These are phyloP conservation scores for Melanerpes formicivorus DNA, from an alignment of 2,113 vertebrate species.

Conservation along the genomic window DNA sequence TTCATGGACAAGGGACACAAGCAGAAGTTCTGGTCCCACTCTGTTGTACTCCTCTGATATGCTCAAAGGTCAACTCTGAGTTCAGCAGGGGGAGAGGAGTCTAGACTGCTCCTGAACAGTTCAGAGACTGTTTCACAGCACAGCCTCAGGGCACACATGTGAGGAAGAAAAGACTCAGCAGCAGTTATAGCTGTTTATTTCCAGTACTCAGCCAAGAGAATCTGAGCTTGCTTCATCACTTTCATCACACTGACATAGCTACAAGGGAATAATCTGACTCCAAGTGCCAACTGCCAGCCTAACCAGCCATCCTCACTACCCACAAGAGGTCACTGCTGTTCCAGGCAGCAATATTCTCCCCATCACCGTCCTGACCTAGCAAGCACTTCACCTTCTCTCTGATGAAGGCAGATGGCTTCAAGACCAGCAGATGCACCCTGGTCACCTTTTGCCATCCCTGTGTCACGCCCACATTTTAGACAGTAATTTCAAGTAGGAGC, in stretches of 20 bases:
- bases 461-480: fast-evolving
- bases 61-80: not conserved
- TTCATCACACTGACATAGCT: not conserved
- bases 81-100: not conserved
- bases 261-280: fast-evolving
- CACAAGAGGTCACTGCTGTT: slow-evolving; percentile 51
- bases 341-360: not conserved
- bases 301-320: not conserved
- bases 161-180: not conserved
- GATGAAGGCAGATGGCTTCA: not conserved
- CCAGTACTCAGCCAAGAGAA: fast-evolving
- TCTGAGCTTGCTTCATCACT: fast-evolving
- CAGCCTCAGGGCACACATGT: fast-evolving
- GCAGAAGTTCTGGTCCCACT: not conserved
- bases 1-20: fast-evolving
- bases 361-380: fast-evolving
- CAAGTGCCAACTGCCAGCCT: not conserved
- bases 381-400: not conserved
- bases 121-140: fast-evolving
- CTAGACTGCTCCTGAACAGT: not conserved
- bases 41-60: fast-evolving
- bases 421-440: not conserved
- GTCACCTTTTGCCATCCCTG: not conserved
- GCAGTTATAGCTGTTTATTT: fast-evolving
- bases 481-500: not conserved